These are phyloP conservation scores for Tetropium fuscum DNA, from an alignment of 2,888 invertebrate species.

Conservation along the genomic window DNA sequence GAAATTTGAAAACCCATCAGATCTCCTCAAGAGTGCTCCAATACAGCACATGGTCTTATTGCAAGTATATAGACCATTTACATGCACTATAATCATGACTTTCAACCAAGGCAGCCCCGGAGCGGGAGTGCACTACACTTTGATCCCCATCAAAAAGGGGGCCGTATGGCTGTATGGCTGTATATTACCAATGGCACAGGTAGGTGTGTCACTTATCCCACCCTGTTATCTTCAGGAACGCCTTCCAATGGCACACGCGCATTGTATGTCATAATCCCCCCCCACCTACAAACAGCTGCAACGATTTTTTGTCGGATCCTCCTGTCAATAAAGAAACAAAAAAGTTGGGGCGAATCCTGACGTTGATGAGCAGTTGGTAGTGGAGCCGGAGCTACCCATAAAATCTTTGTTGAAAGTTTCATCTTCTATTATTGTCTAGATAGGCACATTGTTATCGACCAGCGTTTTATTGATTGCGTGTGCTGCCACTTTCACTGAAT, in stretches of 20 bases:
- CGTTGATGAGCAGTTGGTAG: conserved; percentile 53
- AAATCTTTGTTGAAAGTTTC: conserved; percentile 33
- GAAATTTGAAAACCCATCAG: no score
- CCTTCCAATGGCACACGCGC: conserved; percentile 52
- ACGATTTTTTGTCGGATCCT: conserved; percentile 60
- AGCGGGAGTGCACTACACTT: neutral
- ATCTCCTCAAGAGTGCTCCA: neutral
- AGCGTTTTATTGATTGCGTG: neutral
- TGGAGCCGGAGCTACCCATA: conserved; percentile 8
- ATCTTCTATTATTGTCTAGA: conserved; percentile 32
- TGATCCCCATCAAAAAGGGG: conserved; percentile 31
- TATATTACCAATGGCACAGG: conserved; percentile 38
- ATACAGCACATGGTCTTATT: neutral
- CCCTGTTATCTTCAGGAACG: conserved; percentile 29
- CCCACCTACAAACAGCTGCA: conserved; percentile 61
- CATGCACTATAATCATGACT: neutral
- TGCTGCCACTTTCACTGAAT: neutral
- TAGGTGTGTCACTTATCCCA: conserved; percentile 36
- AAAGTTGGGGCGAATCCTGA: conserved; percentile 41
- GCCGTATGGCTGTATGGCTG: conserved; percentile 1
- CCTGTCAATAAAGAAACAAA: conserved; percentile 56
- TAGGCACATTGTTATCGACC: conserved; percentile 5
- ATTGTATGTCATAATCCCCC: conserved; percentile 34
- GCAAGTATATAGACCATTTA: neutral
- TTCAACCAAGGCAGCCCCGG: neutral